Conservation (phyloP, 2,797 vertebrate genomes). For the Pseudochirops cupreus region DNA sequence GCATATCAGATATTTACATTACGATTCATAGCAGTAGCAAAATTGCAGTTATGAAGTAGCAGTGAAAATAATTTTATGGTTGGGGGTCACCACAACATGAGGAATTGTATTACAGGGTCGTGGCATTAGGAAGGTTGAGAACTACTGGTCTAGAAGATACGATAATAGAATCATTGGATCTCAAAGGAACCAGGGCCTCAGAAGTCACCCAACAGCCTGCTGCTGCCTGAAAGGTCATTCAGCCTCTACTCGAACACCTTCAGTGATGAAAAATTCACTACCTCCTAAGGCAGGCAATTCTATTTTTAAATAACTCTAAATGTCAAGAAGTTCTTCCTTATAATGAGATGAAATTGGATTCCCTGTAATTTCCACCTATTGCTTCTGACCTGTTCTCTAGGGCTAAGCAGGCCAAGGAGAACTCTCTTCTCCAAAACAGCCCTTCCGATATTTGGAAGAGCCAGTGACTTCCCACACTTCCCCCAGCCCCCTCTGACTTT, state of each 20-base stretch:
- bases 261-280: neutral
- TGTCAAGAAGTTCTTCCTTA: neutral
- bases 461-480: neutral
- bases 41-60: too few relatives aligned
- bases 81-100: too few relatives aligned
- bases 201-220: neutral
- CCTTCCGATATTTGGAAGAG: neutral
- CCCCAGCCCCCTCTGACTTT: neutral
- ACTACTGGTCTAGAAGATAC: neutral
- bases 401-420: neutral
- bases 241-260: neutral
- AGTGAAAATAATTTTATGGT: too few relatives aligned
- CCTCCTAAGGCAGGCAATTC: neutral
- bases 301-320: neutral
- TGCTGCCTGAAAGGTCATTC: neutral
- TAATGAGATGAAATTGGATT: neutral
- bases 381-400: neutral
- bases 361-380: neutral
- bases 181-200: neutral
- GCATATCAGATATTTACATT: too few relatives aligned
- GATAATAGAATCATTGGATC: neutral
- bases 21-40: too few relatives aligned
- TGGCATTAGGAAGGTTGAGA: too few relatives aligned
- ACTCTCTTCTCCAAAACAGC: neutral
- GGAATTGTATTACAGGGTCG: too few relatives aligned